Conservation (phyloP, 2,797 vertebrate species). For the Luscinia megarhynchos region DNA sequence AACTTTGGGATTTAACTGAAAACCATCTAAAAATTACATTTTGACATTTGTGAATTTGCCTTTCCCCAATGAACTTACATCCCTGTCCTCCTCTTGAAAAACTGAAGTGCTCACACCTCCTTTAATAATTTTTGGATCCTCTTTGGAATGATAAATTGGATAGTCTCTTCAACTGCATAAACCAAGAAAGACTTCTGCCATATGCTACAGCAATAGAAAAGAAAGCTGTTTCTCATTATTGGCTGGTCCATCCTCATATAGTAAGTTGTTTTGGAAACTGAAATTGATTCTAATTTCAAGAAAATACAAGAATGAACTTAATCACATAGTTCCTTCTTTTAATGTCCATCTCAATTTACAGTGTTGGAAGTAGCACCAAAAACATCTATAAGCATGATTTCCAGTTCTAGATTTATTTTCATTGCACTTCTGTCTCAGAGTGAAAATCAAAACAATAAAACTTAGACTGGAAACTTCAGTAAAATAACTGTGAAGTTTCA, state of each 20-base stretch:
- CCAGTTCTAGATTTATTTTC: slow-evolving; percentile 4
- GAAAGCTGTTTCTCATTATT: slow-evolving; percentile 67
- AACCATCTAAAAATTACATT: neutral
- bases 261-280: slow-evolving; percentile 36
- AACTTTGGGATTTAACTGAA: neutral
- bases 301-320: slow-evolving; percentile 51
- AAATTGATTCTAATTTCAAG: slow-evolving; percentile 50
- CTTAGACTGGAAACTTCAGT: neutral
- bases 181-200: slow-evolving; percentile 36
- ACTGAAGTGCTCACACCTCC: neutral
- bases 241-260: slow-evolving; percentile 40
- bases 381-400: neutral
- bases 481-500: slow-evolving; percentile 1
- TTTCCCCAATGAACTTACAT: neutral
- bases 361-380: slow-evolving; percentile 11
- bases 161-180: neutral
- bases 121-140: slow-evolving; percentile 29
- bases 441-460: slow-evolving; percentile 22
- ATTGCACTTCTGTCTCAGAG: neutral
- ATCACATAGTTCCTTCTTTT: neutral
- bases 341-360: slow-evolving; percentile 32
- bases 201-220: slow-evolving; percentile 49
- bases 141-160: slow-evolving; percentile 31
- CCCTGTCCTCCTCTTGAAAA: neutral
- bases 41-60: neutral